phyloP scores from a whole-genome alignment of 2,888 invertebrate species.

The Aphrophora alni region DNA sequence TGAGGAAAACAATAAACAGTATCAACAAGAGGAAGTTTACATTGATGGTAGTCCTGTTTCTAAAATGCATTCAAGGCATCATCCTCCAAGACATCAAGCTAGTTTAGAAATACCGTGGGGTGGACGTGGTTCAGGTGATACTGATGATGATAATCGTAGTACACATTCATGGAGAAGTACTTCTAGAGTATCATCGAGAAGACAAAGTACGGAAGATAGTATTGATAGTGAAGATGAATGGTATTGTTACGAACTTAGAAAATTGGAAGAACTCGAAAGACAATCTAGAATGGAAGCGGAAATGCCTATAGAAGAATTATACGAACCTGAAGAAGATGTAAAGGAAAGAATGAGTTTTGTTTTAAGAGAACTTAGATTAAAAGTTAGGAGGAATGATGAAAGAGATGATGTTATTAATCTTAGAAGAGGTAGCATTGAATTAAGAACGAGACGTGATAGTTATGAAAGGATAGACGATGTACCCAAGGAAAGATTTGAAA shows the following conservation, averaged over 20 bases:
- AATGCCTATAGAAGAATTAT: slow-evolving; percentile 65
- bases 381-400: slow-evolving; percentile 61
- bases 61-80: slow-evolving; percentile 61
- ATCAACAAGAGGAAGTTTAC: slow-evolving; percentile 61
- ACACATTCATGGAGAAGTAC: slow-evolving; percentile 88
- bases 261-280: slow-evolving; percentile 85
- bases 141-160: slow-evolving; percentile 81
- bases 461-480: slow-evolving; percentile 32
- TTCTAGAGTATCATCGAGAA: slow-evolving; percentile 81
- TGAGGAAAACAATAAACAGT: slow-evolving; percentile 48
- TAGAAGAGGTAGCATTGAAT: slow-evolving; percentile 42
- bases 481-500: slow-evolving; percentile 27
- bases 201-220: slow-evolving; percentile 91
- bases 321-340: slow-evolving; percentile 71
- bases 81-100: slow-evolving; percentile 73
- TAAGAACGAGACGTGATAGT: slow-evolving; percentile 49
- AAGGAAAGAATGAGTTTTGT: slow-evolving; percentile 79
- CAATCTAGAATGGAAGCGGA: slow-evolving; percentile 71
- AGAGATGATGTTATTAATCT: slow-evolving; percentile 15
- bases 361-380: slow-evolving; percentile 74
- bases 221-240: slow-evolving; percentile 94
- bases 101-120: slow-evolving; percentile 80
- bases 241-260: slow-evolving; percentile 87
- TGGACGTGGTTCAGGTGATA: slow-evolving; percentile 62
- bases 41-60: slow-evolving; percentile 71